Percentiles rank a stretch among this genome's conserved stretches.
Evolutionary conservation across 2,797 vertebrate species (phyloP).

Genomic region (Pristis pectinata): DNA sequence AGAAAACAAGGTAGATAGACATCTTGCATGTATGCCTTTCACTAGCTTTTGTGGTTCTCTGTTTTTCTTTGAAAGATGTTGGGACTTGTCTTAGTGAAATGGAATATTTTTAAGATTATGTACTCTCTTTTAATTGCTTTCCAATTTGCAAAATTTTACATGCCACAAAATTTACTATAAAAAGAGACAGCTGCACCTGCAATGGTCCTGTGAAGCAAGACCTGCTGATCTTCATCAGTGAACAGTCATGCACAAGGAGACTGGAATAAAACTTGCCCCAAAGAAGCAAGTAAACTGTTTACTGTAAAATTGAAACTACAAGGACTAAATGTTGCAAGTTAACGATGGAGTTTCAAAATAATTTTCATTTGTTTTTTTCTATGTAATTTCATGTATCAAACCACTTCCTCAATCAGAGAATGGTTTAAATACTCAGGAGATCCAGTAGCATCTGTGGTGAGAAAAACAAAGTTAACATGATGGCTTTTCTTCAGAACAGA

Average conservation of each 20-base stretch:
- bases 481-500: too few relatives aligned
- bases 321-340: not conserved
- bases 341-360: not conserved
- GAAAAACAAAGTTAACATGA: too few relatives aligned
- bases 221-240: not conserved
- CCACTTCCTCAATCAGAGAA: not conserved
- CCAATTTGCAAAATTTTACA: not conserved
- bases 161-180: not conserved
- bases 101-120: not conserved
- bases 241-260: not conserved
- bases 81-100: not conserved
- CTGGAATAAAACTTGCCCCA: not conserved
- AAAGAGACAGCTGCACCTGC: not conserved
- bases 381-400: not conserved
- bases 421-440: not conserved
- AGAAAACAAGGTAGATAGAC: not conserved
- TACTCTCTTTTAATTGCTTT: not conserved
- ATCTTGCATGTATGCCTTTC: not conserved
- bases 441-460: too few relatives aligned
- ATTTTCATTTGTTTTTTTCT: not conserved
- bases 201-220: not conserved
- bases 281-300: not conserved
- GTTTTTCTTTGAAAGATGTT: not conserved
- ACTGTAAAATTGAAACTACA: not conserved
- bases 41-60: not conserved